Evolutionary conservation across 2,888 invertebrate genomes (phyloP).

Genomic region (Sminthurides aquaticus): DNA sequence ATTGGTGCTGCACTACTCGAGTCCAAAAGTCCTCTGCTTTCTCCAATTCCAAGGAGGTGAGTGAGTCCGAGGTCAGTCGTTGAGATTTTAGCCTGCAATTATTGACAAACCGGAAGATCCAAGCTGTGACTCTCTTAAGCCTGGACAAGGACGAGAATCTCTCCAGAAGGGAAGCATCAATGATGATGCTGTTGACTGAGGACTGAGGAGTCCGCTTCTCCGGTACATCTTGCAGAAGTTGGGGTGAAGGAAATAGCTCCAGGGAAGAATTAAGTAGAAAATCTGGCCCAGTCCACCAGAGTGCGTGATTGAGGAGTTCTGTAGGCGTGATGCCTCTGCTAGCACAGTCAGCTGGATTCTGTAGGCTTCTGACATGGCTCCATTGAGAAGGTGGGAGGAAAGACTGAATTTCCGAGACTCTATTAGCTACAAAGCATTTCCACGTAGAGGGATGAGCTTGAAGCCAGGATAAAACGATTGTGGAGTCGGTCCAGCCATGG

Average conservation of each 20-base stretch:
- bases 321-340: constrained; percentile 10
- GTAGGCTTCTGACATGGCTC: constrained; percentile 12
- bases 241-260: too few species aligned
- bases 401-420: constrained; percentile 29
- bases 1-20: not conserved
- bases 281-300: not conserved
- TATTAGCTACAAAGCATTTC: constrained; percentile 31
- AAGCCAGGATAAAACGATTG: constrained; percentile 7
- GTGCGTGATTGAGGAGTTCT: constrained; percentile 1
- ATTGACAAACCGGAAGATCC: not conserved
- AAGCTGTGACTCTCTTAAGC: constrained; percentile 6
- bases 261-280: not conserved
- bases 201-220: not conserved
- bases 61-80: not conserved
- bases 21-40: not conserved
- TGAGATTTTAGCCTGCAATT: not conserved
- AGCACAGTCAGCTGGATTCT: constrained; percentile 18
- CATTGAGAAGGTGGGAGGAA: constrained; percentile 3
- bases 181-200: not conserved
- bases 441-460: not conserved
- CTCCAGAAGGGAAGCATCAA: not conserved
- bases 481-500: constrained; percentile 9
- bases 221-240: not conserved
- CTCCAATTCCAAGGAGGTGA: not conserved
- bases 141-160: not conserved